A percentile compares a stretch with the other conserved stretches of the same genome.
Evolutionary conservation across 2,113 vertebrate species (phyloP).

Genomic region (Raphicerus campestris): DNA sequence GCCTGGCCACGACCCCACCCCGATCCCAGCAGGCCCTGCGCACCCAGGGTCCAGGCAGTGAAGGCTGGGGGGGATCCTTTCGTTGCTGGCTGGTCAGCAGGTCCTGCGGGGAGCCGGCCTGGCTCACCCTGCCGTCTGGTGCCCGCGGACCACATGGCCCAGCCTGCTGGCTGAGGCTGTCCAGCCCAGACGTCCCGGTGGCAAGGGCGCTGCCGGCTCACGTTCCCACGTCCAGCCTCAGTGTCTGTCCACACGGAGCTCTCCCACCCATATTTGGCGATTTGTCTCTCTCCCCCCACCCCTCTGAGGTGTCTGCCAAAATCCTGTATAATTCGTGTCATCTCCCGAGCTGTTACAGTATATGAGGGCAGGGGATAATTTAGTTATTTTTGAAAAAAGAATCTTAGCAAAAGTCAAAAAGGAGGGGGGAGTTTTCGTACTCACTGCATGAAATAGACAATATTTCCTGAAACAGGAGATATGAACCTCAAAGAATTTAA

Average conservation of each 20-base stretch:
- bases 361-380: slow-evolving; percentile 73
- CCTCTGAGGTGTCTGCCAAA: slow-evolving; percentile 67
- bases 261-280: slow-evolving; percentile 62
- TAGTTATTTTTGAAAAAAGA: slow-evolving; percentile 75
- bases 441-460: slow-evolving; percentile 82
- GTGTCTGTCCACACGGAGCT: slow-evolving; percentile 37
- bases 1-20: background rate
- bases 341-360: slow-evolving; percentile 72
- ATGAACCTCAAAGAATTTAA: slow-evolving; percentile 85
- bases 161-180: background rate
- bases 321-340: slow-evolving; percentile 67
- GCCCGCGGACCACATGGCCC: accelerated
- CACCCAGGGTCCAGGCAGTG: background rate
- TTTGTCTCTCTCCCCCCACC: slow-evolving; percentile 47
- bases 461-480: slow-evolving; percentile 90
- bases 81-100: background rate
- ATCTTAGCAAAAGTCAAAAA: slow-evolving; percentile 60
- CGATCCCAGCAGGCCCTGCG: background rate
- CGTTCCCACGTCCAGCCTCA: background rate
- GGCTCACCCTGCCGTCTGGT: background rate
- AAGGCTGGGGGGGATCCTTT: background rate
- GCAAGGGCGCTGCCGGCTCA: background rate
- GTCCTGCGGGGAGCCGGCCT: background rate
- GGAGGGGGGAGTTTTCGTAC: slow-evolving; percentile 62
- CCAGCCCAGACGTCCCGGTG: background rate